These are phyloP conservation scores for Ophiodon elongatus DNA, from an alignment of 2,113 vertebrate species.

Conservation along the genomic window DNA sequence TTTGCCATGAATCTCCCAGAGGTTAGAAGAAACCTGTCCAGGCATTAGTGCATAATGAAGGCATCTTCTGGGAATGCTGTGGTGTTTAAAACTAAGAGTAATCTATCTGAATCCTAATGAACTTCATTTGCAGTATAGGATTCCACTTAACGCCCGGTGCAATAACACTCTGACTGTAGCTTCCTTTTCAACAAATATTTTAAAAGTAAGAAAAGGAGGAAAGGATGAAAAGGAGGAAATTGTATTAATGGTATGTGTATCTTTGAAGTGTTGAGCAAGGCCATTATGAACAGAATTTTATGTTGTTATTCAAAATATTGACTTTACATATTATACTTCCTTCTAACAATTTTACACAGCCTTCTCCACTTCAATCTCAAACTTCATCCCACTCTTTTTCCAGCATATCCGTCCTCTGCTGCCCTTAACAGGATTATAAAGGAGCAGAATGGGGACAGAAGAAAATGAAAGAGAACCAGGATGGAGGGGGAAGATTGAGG, in stretches of 20 bases:
- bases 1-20: constrained; percentile 13
- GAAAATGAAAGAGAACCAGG: constrained; percentile 13
- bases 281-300: not conserved
- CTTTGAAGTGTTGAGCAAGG: not conserved
- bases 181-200: not conserved
- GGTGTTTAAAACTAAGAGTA: constrained; percentile 48
- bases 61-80: constrained; percentile 22
- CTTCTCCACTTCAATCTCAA: not conserved
- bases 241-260: not conserved
- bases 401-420: not conserved
- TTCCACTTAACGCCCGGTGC: constrained; percentile 16
- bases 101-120: constrained; percentile 51
- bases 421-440: constrained; percentile 43
- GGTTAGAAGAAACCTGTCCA: constrained; percentile 43
- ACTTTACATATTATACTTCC: not conserved
- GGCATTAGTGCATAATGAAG: constrained; percentile 52
- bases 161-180: constrained; percentile 1
- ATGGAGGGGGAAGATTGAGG: constrained; percentile 19
- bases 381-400: not conserved
- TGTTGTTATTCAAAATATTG: not conserved
- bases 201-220: not conserved
- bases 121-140: constrained; percentile 26
- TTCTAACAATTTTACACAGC: not conserved
- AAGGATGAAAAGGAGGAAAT: not conserved
- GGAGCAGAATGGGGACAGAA: constrained; percentile 34